phyloP scores from a whole-genome alignment of 2,888 invertebrate genomes.

The Stenurella melanura region DNA sequence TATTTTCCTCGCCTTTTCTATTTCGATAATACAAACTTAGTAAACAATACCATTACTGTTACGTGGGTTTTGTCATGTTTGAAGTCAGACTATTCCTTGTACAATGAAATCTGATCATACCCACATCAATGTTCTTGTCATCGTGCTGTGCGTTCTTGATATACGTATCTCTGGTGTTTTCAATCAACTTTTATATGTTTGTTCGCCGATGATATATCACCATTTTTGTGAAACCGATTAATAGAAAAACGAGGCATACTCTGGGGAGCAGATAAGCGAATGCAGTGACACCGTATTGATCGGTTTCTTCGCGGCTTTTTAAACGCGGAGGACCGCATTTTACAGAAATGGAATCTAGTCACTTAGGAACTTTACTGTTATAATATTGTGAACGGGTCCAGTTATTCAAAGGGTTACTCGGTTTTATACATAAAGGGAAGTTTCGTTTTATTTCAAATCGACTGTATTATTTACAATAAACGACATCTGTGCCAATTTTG shows the following conservation, averaged over 20 bases:
- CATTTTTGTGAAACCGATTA: background rate
- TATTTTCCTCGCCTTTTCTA: background rate
- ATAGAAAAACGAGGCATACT: background rate
- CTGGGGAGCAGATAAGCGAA: background rate
- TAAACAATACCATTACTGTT: background rate
- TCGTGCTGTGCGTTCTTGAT: background rate
- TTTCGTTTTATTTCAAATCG: too few relatives aligned
- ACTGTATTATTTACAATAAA: too few relatives aligned
- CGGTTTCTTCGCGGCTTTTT: background rate
- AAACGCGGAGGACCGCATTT: background rate
- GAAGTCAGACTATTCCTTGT: background rate
- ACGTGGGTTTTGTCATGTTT: background rate
- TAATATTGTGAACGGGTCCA: too few relatives aligned
- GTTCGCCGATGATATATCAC: background rate
- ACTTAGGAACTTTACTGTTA: too few relatives aligned
- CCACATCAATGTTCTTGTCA: conserved; percentile 19
- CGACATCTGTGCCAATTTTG: too few relatives aligned
- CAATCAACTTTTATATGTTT: conserved; percentile 7
- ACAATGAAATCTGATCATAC: conserved; percentile 18
- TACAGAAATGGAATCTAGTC: too few relatives aligned
- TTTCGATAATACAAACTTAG: background rate
- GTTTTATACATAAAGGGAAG: too few relatives aligned
- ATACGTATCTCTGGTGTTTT: background rate
- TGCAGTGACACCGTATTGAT: background rate
- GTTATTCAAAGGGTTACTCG: too few relatives aligned